Evolutionary conservation across 1,140 invertebrate species (phyloP), one percentile per base, ranked within the genome.

Genomic region (Drosophila seguyi): DNA sequence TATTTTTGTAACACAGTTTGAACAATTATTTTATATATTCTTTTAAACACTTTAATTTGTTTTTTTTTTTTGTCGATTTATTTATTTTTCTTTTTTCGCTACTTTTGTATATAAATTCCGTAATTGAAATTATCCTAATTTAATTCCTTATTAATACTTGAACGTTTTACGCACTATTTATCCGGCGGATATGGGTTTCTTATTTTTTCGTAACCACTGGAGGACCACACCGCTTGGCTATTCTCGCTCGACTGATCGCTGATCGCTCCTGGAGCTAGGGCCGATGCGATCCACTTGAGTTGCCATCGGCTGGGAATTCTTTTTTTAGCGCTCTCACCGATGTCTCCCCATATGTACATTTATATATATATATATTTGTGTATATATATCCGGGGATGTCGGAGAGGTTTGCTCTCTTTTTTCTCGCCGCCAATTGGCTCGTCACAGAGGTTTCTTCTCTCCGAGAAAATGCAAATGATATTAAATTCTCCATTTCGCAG

Each of bases 241-340:
- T 69, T 78, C 90, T 79, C 82, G 71, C 61, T 65, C 60, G 75
- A 91, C 90, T 91, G 79, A 74, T 76, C 58, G 45, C 53, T 38
- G 29, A 31, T 48, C 45, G 47, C 38, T 66, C 38, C 61, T 66
- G 66, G 66, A 67, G 65, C 65, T 31, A 7, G 20, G 20, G 56
- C 41, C 63, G 52, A 61, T 39, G 36, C 72, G 69, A 61, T 75
- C 61, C 72, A 77, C 83, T 80, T 75, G 66, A 83, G 58, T 29
- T 47, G 56, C 47, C 53, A 27, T 50, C 39, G 48, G 39, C 34
- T 53, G 45, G 47, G 55, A 59, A 76, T 71, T 88, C 85, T 88
- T 81, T 85, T 90, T 88, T 88, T 88, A 90, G 85, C 58, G 53
- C 75, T 44, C 39, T 78, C 31, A 39, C 67, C 41, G 52, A 18